These are phyloP conservation scores for Aldrovandia affinis DNA, from an alignment of 2,797 vertebrate genomes.

Conservation along the genomic window DNA sequence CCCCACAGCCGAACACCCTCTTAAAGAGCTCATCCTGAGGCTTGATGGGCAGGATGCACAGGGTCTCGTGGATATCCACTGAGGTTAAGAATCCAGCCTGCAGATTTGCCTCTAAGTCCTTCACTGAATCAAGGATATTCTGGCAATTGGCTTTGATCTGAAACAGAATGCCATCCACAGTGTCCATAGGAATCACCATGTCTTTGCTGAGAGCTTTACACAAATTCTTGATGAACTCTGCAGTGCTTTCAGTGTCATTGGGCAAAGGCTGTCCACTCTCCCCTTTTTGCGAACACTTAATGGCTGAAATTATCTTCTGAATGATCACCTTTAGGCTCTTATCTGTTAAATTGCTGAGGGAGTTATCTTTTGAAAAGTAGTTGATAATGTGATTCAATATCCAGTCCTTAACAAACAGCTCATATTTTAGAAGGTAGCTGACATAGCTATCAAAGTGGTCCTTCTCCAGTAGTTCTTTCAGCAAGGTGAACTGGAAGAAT, in stretches of 20 bases:
- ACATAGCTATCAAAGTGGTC: conserved; percentile 30
- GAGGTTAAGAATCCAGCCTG: conserved; percentile 18
- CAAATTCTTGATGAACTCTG: conserved; percentile 45
- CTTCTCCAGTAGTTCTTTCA: conserved; percentile 51
- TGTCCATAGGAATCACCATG: conserved; percentile 48
- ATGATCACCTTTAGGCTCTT: conserved; percentile 37
- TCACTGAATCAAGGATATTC: conserved; percentile 32
- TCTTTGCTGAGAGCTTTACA: conserved; percentile 47
- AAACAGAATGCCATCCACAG: conserved; percentile 45
- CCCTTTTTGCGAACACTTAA: not conserved
- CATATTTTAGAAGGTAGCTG: conserved; percentile 47
- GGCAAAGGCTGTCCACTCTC: conserved; percentile 15
- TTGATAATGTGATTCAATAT: conserved; percentile 43
- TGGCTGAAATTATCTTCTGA: conserved; percentile 43
- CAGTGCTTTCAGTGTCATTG: conserved; percentile 42
- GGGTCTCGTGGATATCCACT: conserved; percentile 3
- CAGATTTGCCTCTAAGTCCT: conserved; percentile 33
- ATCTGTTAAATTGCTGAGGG: conserved; percentile 44
- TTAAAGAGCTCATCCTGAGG: conserved; percentile 58
- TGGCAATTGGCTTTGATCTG: conserved; percentile 45
- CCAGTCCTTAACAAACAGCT: conserved; percentile 60
- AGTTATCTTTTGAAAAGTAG: conserved; percentile 31
- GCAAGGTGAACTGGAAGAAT: conserved; percentile 60
- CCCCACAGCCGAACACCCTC: conserved; percentile 55
- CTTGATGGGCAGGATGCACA: conserved; percentile 48